These are phyloP conservation scores for Thymelicus lineola DNA, from an alignment of 2,888 invertebrate genomes.

Conservation along the genomic window DNA sequence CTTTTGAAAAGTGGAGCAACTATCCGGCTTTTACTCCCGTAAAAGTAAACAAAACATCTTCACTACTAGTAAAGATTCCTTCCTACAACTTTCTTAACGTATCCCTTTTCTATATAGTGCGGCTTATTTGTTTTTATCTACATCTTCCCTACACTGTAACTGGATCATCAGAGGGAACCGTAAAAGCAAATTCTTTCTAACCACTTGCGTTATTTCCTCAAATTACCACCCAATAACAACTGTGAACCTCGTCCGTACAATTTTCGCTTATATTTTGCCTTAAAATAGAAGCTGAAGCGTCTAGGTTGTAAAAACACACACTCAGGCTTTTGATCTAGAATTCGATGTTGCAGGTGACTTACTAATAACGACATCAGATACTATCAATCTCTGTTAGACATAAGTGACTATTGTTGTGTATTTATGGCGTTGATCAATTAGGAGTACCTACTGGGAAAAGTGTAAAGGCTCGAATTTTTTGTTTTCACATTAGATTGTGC, in stretches of 20 bases:
- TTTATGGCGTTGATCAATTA: too few species aligned
- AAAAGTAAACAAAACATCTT: constrained; percentile 7
- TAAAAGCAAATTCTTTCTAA: constrained; percentile 38
- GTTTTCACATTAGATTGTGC: too few species aligned
- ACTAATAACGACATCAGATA: not conserved
- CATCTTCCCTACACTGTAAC: constrained; percentile 17
- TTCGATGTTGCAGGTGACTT: not conserved
- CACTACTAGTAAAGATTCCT: not conserved
- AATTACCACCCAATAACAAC: constrained; percentile 69
- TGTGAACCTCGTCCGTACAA: constrained; percentile 54
- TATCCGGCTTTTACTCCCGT: too few species aligned
- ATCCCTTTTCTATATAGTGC: not conserved
- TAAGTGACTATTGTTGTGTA: too few species aligned
- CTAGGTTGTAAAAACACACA: not conserved
- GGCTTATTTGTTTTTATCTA: constrained; percentile 15
- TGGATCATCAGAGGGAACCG: constrained; percentile 31
- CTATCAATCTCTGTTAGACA: too few species aligned
- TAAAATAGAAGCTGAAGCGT: constrained; percentile 37
- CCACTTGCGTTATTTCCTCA: constrained; percentile 59
- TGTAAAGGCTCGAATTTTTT: too few species aligned
- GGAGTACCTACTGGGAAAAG: too few species aligned
- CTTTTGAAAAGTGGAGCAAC: too few species aligned
- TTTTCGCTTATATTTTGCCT: constrained; percentile 49
- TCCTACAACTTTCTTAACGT: not conserved
- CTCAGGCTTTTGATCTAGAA: not conserved